A percentile compares a stretch with the other conserved stretches of the same genome.
Evolutionary conservation across 2,113 vertebrate species (phyloP).

Genomic region (Mastomys natalensis): DNA sequence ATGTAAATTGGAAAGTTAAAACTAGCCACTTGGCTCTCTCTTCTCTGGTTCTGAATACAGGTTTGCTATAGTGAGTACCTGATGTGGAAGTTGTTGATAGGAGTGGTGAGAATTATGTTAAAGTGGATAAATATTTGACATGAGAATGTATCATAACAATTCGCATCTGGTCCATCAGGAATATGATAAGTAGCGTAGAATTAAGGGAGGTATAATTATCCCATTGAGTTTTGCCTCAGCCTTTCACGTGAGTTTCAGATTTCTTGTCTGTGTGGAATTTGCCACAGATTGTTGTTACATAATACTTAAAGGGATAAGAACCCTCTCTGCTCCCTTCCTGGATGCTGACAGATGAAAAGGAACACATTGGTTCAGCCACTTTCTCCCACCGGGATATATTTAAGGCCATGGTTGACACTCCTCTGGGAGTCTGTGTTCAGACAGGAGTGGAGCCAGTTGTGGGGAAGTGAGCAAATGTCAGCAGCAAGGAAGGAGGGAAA

Average conservation of each 20-base stretch:
- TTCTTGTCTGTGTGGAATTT: neutral
- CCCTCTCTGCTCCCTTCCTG: neutral
- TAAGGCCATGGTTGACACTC: neutral
- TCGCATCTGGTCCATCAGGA: neutral
- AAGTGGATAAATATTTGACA: neutral
- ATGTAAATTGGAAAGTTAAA: neutral
- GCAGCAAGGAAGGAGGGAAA: neutral
- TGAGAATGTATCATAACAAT: neutral
- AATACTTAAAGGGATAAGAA: neutral
- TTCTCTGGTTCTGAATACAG: neutral
- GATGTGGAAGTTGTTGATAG: neutral
- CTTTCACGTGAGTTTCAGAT: conserved; percentile 15
- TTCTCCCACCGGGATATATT: neutral
- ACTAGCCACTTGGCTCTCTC: neutral
- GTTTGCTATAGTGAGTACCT: neutral
- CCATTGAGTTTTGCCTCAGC: neutral
- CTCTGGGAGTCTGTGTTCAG: neutral
- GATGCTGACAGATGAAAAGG: neutral
- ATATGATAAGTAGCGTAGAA: neutral
- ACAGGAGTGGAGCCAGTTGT: conserved; percentile 16
- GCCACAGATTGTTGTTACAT: neutral
- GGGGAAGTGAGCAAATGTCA: neutral
- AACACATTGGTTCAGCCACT: neutral
- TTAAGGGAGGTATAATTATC: neutral
- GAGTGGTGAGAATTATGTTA: neutral